Conservation (phyloP, 2,888 invertebrate species). For the Spatulosminthurus flaviceps region DNA sequence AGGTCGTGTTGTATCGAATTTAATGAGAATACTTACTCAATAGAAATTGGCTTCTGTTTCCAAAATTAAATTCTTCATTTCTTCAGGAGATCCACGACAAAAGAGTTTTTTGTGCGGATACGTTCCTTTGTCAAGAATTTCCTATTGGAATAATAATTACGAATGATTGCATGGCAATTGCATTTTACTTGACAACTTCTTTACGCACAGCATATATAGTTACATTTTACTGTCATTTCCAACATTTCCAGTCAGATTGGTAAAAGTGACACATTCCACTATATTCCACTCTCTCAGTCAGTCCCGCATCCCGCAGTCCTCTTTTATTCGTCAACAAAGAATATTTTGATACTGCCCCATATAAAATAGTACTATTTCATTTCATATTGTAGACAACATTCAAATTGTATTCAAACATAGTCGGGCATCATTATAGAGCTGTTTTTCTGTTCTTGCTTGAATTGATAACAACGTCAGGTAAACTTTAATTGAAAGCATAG, state of each 20-base stretch:
- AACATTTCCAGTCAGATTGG: too few relatives aligned
- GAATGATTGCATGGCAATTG: not conserved
- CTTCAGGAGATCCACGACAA: not conserved
- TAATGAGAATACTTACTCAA: not conserved
- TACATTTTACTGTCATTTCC: slow-evolving; percentile 10
- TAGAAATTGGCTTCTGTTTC: slow-evolving; percentile 16
- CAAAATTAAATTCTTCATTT: slow-evolving; percentile 3
- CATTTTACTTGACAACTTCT: slow-evolving; percentile 1
- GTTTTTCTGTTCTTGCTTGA: too few relatives aligned
- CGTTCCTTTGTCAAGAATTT: not conserved
- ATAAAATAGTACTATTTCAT: too few relatives aligned
- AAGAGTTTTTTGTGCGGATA: not conserved
- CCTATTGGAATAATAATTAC: slow-evolving; percentile 3
- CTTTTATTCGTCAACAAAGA: too few relatives aligned
- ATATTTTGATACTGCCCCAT: too few relatives aligned
- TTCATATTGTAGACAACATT: too few relatives aligned
- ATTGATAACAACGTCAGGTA: too few relatives aligned
- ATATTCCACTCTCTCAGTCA: not conserved
- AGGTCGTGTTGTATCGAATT: slow-evolving; percentile 14
- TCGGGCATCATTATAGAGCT: too few relatives aligned
- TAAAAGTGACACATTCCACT: not conserved
- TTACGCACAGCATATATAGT: not conserved
- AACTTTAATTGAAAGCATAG: too few relatives aligned
- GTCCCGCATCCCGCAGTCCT: too few relatives aligned
- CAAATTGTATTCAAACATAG: too few relatives aligned